A percentile compares a stretch with the other conserved stretches of the same genome.
Conservation (phyloP, 2,888 invertebrate genomes). For the Hoplodrina blanda region DNA sequence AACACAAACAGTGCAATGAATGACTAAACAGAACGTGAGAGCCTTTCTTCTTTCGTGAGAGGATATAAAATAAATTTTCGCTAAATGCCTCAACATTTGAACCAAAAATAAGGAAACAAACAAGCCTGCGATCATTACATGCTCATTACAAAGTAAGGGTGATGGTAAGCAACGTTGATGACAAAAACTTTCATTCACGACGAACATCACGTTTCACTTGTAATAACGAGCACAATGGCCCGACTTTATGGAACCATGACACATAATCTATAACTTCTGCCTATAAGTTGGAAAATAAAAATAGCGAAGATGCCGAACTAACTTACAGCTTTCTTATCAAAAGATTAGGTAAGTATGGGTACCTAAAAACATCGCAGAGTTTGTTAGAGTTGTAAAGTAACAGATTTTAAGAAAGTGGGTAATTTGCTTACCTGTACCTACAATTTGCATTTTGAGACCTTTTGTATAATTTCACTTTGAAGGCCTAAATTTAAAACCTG, state of each 20-base stretch:
- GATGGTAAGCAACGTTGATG: slow-evolving; percentile 37
- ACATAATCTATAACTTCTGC: slow-evolving; percentile 37
- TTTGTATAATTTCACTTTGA: slow-evolving; percentile 23
- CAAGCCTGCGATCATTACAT: slow-evolving; percentile 45
- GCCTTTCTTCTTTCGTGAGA: too few species aligned
- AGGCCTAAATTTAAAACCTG: slow-evolving; percentile 35
- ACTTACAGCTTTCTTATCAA: slow-evolving; percentile 12
- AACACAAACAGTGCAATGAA: slow-evolving; percentile 42
- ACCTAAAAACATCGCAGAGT: neutral
- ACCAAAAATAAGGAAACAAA: slow-evolving; percentile 28
- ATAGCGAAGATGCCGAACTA: slow-evolving; percentile 4
- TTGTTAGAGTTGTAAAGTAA: neutral
- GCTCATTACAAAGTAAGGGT: slow-evolving; percentile 47
- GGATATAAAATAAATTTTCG: too few species aligned
- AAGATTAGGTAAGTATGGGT: neutral
- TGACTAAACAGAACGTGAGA: slow-evolving; percentile 8
- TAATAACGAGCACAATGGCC: slow-evolving; percentile 62
- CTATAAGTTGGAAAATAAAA: slow-evolving; percentile 38
- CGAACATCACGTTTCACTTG: slow-evolving; percentile 57
- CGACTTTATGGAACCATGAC: slow-evolving; percentile 59
- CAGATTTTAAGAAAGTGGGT: slow-evolving; percentile 12
- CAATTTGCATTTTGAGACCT: slow-evolving; percentile 28
- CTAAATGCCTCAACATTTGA: too few species aligned
- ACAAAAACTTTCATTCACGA: slow-evolving; percentile 58
- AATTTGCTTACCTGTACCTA: neutral